These are phyloP conservation scores for Mastacembelus armatus DNA, from an alignment of 2,797 vertebrate genomes.

Conservation along the genomic window DNA sequence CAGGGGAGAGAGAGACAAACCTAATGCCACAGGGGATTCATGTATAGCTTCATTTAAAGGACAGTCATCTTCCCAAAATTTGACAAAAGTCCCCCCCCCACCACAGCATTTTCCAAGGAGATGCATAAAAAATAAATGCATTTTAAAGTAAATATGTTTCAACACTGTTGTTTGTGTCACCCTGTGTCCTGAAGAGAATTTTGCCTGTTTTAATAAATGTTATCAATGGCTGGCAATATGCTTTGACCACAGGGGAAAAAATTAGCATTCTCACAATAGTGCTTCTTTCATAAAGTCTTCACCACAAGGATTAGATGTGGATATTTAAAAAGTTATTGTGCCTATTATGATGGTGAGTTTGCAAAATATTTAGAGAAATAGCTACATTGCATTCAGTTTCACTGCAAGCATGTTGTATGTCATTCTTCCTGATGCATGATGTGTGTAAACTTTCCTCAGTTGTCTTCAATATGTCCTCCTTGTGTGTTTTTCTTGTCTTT, in stretches of 20 bases:
- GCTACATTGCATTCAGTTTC: too few relatives aligned
- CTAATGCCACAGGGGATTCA: not conserved
- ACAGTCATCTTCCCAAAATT: not conserved
- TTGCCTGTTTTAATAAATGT: too few relatives aligned
- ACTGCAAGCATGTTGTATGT: conserved; percentile 30
- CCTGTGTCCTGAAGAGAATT: too few relatives aligned
- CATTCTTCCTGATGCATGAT: conserved; percentile 44
- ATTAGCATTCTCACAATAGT: not conserved
- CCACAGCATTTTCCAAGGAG: not conserved
- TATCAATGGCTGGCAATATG: too few relatives aligned
- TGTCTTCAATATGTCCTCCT: conserved; percentile 50
- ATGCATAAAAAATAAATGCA: conserved; percentile 5
- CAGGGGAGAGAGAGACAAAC: conserved; percentile 26
- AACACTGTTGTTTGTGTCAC: not conserved
- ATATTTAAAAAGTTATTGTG: not conserved
- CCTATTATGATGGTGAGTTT: not conserved
- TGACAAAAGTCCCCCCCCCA: not conserved
- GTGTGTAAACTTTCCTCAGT: conserved; percentile 48
- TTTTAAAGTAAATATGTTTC: conserved; percentile 13
- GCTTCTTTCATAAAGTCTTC: not conserved
- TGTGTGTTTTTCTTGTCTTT: conserved; percentile 61
- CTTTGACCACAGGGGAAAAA: too few relatives aligned
- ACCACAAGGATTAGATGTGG: not conserved
- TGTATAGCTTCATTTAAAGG: not conserved
- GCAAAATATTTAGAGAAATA: not conserved